These are phyloP conservation scores for Cavia aperea DNA, from an alignment of 2,113 vertebrate species.

Conservation along the genomic window DNA sequence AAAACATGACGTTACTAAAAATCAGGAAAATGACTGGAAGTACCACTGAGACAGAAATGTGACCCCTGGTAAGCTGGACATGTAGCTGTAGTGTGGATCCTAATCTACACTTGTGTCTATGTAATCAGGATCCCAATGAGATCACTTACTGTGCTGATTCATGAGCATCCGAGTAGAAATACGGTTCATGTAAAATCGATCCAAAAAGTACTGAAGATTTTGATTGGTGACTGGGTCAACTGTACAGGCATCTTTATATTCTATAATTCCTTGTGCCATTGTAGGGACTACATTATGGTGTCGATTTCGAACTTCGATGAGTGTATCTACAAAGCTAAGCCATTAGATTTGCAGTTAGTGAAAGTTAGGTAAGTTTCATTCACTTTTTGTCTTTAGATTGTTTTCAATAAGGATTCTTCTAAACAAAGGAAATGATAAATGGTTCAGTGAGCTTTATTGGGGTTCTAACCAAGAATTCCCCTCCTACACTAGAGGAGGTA, in stretches of 20 bases:
- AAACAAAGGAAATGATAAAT: constrained; percentile 12
- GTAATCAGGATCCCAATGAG: neutral
- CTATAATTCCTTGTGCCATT: constrained; percentile 95
- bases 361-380: neutral
- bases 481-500: neutral
- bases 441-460: neutral
- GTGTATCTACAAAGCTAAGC: constrained; percentile 88
- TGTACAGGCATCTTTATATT: constrained; percentile 91
- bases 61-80: neutral
- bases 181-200: constrained; percentile 98
- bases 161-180: constrained; percentile 98
- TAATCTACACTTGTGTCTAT: neutral
- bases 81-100: neutral
- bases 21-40: neutral
- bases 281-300: constrained; percentile 95
- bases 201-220: constrained; percentile 98
- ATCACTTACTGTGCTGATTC: constrained; percentile 96
- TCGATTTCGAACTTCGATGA: constrained; percentile 89
- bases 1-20: neutral
- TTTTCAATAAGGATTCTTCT: neutral
- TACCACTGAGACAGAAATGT: neutral
- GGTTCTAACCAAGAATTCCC: neutral
- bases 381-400: neutral
- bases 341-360: constrained; percentile 15
- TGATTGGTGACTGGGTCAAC: constrained; percentile 94